These are phyloP conservation scores for Drosophila setifemur DNA, from an alignment of 1,140 invertebrate species.

Conservation along the genomic window DNA sequence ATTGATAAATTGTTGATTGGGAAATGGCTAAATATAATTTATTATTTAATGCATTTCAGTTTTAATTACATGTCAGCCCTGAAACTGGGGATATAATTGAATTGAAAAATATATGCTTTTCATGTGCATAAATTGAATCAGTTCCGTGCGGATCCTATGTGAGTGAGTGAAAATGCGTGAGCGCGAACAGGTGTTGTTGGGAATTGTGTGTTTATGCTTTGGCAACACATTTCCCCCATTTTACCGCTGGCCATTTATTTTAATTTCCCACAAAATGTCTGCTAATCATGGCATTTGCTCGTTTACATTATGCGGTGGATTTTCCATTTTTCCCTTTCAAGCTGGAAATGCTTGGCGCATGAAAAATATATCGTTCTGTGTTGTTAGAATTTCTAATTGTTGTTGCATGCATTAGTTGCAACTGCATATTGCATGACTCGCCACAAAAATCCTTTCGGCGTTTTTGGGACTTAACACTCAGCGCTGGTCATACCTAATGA, in stretches of 20 bases:
- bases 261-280: constrained; percentile 50
- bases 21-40: constrained; percentile 33
- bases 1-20: constrained; percentile 39
- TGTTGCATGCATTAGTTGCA: constrained; percentile 39
- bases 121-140: constrained; percentile 36
- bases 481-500: constrained; percentile 21
- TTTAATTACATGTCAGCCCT: not conserved
- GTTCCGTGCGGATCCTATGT: not conserved
- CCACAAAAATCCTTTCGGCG: constrained; percentile 11
- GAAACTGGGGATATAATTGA: constrained; percentile 39
- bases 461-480: not conserved
- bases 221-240: constrained; percentile 3
- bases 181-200: constrained; percentile 9
- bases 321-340: not conserved
- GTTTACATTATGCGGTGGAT: constrained; percentile 43
- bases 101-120: constrained; percentile 42
- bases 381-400: not conserved
- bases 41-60: constrained; percentile 48
- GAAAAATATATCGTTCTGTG: not conserved
- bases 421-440: constrained; percentile 43
- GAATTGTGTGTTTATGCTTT: constrained; percentile 19
- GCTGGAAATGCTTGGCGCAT: too few relatives aligned
- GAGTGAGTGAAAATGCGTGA: not conserved
- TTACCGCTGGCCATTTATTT: constrained; percentile 42
- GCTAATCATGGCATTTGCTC: constrained; percentile 56